phyloP scores from a whole-genome alignment of 2,888 invertebrate species.

The Drosophila differens region DNA sequence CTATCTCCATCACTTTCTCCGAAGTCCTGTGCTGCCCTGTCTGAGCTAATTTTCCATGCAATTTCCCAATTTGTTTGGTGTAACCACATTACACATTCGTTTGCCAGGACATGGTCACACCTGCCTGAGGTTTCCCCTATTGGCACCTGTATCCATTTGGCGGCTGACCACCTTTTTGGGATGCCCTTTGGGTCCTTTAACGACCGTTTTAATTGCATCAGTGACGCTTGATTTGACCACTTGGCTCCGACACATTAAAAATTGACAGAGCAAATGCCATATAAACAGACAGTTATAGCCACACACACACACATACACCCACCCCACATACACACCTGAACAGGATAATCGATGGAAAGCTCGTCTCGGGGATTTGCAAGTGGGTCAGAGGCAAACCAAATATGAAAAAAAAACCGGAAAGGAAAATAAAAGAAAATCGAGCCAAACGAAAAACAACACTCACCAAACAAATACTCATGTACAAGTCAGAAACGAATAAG shows the following conservation, averaged over 20 bases:
- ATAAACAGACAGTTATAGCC: constrained; percentile 12
- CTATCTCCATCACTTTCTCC: neutral
- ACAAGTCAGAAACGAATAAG: neutral
- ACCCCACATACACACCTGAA: constrained; percentile 27
- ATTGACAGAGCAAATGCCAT: constrained; percentile 40
- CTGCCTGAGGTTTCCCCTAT: neutral
- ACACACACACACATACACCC: constrained; percentile 2
- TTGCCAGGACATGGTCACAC: constrained; percentile 4
- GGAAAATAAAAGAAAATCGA: neutral
- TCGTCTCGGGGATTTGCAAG: constrained; percentile 23
- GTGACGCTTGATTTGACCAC: constrained; percentile 73
- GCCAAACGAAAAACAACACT: constrained; percentile 15
- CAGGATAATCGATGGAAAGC: constrained; percentile 52
- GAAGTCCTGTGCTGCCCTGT: neutral
- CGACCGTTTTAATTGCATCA: constrained; percentile 74
- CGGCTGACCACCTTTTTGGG: constrained; percentile 14
- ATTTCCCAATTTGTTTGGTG: constrained; percentile 46
- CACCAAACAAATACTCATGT: neutral
- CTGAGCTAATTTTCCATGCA: constrained; percentile 75
- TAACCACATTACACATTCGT: neutral
- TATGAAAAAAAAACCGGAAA: constrained; percentile 7
- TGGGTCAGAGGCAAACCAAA: constrained; percentile 41
- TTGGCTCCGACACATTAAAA: constrained; percentile 62
- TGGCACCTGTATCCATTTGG: constrained; percentile 8
- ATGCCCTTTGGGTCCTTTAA: constrained; percentile 3